Evolutionary conservation across 2,797 vertebrate species (phyloP).

Genomic region (Zalophus californianus): DNA sequence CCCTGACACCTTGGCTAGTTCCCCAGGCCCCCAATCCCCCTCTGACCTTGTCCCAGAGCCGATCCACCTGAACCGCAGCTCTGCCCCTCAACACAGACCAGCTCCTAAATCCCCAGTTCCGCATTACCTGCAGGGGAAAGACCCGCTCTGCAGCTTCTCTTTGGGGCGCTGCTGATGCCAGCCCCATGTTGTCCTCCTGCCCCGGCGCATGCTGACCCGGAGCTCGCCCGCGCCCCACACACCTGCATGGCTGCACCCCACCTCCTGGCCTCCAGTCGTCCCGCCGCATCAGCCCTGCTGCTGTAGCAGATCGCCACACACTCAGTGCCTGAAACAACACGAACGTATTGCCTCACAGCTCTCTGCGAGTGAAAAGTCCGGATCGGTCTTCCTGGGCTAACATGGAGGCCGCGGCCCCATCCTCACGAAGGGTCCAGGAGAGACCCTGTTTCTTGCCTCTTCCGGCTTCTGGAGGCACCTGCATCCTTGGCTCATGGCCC

Average conservation of each 20-base stretch:
- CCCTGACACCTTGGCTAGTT: no score
- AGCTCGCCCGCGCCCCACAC: rapidly evolving
- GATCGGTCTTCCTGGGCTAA: rapidly evolving
- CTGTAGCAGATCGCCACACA: rapidly evolving
- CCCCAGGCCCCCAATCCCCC: not conserved
- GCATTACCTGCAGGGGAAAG: not conserved
- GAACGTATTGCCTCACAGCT: rapidly evolving
- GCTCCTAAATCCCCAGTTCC: not conserved
- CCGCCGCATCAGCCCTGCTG: not conserved
- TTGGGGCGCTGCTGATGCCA: no score
- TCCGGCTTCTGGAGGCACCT: not conserved
- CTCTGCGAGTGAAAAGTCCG: not conserved
- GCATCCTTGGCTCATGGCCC: not conserved
- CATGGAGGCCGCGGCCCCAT: rapidly evolving
- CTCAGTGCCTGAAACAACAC: not conserved
- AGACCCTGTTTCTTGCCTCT: not conserved
- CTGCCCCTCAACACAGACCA: not conserved
- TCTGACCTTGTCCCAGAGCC: not conserved
- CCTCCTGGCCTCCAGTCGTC: not conserved
- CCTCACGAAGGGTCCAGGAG: not conserved
- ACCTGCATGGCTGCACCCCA: rapidly evolving
- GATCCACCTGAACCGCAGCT: not conserved
- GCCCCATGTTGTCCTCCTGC: not conserved
- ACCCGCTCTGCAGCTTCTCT: not conserved
- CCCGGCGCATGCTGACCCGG: rapidly evolving